These are phyloP conservation scores for Apamea monoglypha DNA, from an alignment of 2,888 invertebrate genomes.

Conservation along the genomic window DNA sequence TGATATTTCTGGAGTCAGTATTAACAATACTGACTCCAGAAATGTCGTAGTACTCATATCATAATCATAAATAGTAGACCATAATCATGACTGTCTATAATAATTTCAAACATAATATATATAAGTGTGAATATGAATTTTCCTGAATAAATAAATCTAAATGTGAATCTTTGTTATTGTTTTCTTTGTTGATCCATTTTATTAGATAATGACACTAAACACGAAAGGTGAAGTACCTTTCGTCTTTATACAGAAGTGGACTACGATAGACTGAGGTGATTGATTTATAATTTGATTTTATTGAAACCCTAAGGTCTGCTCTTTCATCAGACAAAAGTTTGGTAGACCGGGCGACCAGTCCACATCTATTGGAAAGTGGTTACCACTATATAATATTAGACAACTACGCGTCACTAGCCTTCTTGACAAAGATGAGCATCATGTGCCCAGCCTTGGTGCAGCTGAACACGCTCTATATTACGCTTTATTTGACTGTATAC, in stretches of 20 bases:
- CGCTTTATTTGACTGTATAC: background rate
- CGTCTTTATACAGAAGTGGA: background rate
- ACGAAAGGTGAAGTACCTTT: background rate
- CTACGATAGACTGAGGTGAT: background rate
- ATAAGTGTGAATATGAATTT: background rate
- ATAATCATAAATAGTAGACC: background rate
- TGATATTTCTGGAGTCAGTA: background rate
- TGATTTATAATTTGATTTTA: background rate
- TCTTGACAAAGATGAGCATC: background rate
- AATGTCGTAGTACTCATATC: no score
- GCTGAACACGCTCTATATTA: background rate
- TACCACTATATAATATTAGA: background rate
- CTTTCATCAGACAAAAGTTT: background rate
- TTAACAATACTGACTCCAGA: no score
- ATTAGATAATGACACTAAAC: no score
- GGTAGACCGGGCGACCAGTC: background rate
- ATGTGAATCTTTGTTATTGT: background rate
- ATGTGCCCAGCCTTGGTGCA: background rate
- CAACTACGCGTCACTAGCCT: background rate
- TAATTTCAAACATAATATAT: background rate
- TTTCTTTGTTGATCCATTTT: background rate
- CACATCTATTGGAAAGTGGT: background rate
- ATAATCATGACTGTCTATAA: background rate
- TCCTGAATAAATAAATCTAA: conserved; percentile 17
- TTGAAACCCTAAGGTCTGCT: background rate